Conservation (phyloP, 2,113 vertebrate genomes). For the Leptobrachium ailaonicum region DNA sequence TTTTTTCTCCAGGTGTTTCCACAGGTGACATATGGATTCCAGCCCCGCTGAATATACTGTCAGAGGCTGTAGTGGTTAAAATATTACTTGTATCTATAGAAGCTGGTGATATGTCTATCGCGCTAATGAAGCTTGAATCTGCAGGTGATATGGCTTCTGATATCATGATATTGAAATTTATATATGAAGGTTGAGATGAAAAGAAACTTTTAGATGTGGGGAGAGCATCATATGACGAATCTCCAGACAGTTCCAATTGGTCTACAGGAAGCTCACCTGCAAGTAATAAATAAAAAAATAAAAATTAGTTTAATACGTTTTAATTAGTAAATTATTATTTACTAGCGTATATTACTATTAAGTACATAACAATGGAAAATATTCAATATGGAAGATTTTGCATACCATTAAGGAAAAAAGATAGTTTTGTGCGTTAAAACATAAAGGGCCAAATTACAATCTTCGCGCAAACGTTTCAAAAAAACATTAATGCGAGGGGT, state of each 20-base stretch:
- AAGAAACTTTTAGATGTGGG: slow-evolving; percentile 28
- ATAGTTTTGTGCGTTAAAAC: too few species aligned
- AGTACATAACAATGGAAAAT: too few species aligned
- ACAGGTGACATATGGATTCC: slow-evolving; percentile 13
- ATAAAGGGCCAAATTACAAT: too few species aligned
- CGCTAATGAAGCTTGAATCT: not conserved
- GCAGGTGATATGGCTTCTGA: not conserved
- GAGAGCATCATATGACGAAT: slow-evolving; percentile 22
- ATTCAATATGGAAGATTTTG: too few species aligned
- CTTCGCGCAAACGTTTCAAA: too few species aligned
- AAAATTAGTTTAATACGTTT: not conserved
- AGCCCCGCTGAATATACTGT: not conserved
- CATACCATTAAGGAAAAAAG: too few species aligned
- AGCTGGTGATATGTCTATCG: slow-evolving; percentile 50
- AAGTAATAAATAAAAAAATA: slow-evolving; percentile 45
- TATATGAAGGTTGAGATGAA: not conserved
- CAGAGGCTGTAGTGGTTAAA: slow-evolving; percentile 5
- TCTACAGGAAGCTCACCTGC: slow-evolving; percentile 57
- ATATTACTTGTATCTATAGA: slow-evolving; percentile 45
- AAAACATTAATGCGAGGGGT: too few species aligned
- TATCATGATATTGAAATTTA: not conserved
- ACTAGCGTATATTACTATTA: too few species aligned
- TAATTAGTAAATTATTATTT: too few species aligned
- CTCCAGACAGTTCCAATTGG: slow-evolving; percentile 56
- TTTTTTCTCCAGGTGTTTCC: slow-evolving; percentile 40